Evolutionary conservation across 64 coral and sea anemone species (phyloP), one percentile per base, ranked within the genome.

Genomic region (Stichodactyla mertensii): DNA sequence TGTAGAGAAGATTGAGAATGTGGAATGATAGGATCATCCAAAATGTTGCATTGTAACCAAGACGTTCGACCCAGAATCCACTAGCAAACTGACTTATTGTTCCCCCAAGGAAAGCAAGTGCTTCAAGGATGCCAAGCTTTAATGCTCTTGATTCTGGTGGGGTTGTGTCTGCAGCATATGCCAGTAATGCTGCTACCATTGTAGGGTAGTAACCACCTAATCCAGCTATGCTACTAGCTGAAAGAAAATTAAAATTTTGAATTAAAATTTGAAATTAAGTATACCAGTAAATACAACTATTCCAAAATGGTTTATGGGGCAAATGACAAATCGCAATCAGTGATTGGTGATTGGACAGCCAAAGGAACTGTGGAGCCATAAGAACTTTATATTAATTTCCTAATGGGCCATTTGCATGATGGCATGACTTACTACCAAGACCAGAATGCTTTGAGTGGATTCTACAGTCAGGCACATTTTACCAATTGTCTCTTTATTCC

Each of bases 81-180:
- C 93, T 94, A 52, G 53, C 14, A 13, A 94, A 86, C 7, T 88
- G 86, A 13, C 89, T 89, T 12, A 85, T 71, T 52, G 89, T 91
- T 52, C 93, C 89, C 28, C 93, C 87, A 23, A 91, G 77, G 79
- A 94, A 94, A 7, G 93, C 86, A 26, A 94, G 88, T 11, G 89
- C 89, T 86, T 94, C 93, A 52, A 94, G 89, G 61, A 94, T 77
- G 20, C 89, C 93, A 36, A 91, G 77, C 69, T 67, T 91, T 23
- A 94, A 12, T 54, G 93, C 93, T 64, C 93, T 86, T 28, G 86
- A 88, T 61, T 94, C 82, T 66, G 89, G 82, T 57, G 80, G 52
- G 2, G 93, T 88, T n/a, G 89, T 94, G 81, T 94, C 93, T 55
- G 89, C 89, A 12, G 91, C 78, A 78, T 94, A 94, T 10, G 93